phyloP scores from a whole-genome alignment of 2,797 vertebrate species.

The Synaphobranchus kaupii region DNA sequence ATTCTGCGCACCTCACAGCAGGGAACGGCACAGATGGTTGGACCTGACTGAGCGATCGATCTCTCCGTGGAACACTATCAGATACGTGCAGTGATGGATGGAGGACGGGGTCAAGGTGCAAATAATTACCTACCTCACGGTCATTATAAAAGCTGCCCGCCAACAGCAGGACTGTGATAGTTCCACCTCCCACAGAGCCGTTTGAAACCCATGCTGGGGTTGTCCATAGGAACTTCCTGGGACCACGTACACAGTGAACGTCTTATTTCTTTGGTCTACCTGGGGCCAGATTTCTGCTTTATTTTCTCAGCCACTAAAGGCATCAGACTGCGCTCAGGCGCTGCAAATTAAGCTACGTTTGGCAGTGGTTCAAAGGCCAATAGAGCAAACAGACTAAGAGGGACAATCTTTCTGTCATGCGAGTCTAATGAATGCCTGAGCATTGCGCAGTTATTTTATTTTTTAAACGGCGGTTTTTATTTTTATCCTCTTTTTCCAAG shows the following conservation, averaged over 20 bases:
- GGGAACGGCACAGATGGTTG: conserved; percentile 26
- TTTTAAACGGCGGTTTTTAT: neutral
- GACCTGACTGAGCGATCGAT: conserved; percentile 12
- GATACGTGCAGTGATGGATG: conserved; percentile 26
- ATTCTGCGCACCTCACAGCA: neutral
- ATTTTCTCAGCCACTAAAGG: neutral
- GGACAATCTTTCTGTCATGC: neutral
- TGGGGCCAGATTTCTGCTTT: neutral
- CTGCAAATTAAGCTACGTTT: neutral
- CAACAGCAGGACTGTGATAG: neutral
- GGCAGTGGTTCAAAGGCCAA: neutral
- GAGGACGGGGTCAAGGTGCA: conserved; percentile 19
- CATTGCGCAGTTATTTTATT: neutral
- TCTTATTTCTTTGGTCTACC: neutral
- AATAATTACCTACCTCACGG: conserved; percentile 17
- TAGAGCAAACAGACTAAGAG: neutral
- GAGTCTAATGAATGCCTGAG: neutral
- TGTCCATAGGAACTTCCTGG: neutral
- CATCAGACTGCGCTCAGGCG: neutral
- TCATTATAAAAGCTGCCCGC: neutral
- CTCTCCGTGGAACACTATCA: neutral
- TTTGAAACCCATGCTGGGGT: neutral
- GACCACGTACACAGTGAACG: neutral
- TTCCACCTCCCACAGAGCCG: neutral
- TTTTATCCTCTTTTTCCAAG: neutral